Evolutionary conservation across 2,888 invertebrate species (phyloP), one percentile per base, ranked within the genome.

Genomic region (Hololepta plana): DNA sequence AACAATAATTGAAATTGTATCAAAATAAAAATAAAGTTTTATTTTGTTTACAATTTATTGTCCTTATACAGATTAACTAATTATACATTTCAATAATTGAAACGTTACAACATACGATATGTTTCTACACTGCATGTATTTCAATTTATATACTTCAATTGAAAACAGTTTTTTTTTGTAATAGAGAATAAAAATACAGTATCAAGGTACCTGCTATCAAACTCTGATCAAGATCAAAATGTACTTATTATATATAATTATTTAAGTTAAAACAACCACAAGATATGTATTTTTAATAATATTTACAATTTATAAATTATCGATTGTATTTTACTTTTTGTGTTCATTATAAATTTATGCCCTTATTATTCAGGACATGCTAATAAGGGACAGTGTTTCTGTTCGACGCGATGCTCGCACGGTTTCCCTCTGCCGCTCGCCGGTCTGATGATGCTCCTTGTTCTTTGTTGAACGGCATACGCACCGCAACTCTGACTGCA

Each of bases 401-500:
- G 44, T 32, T 60, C 54, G 6, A 56, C 39, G 23, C 54, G 44
- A 16, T 45, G 42, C 13, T 44, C 47, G 39, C 62, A 62, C 2
- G 49, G 47, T 20, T 42, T 38, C 2, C 56, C 58, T 13, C 47
- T 45, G 8, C 50, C 53, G 15, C 40, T 40, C 1, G 53, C 43
- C 4, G 44, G 44, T n/a, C 45, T 40, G 3, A 57, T 24, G 17
- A 60, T 47, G 3, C 54, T 52, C 17, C 68, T 52, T 1, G 64
- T 63, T 24, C 66, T 50, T 35, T 64, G 62, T 17, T 60, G 57
- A 12, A 60, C 53, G 0, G 64, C 59, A 31, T 55, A 53, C 7
- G 55, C 46, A 2, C 75, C 75, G 42, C 76, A 77, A 2, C 62
- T 64, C 4, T 61, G 62, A 1, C 67, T 65, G 44, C 76, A 76